phyloP scores from a whole-genome alignment of 1,140 invertebrate species.

The Octopus bimaculoides region DNA sequence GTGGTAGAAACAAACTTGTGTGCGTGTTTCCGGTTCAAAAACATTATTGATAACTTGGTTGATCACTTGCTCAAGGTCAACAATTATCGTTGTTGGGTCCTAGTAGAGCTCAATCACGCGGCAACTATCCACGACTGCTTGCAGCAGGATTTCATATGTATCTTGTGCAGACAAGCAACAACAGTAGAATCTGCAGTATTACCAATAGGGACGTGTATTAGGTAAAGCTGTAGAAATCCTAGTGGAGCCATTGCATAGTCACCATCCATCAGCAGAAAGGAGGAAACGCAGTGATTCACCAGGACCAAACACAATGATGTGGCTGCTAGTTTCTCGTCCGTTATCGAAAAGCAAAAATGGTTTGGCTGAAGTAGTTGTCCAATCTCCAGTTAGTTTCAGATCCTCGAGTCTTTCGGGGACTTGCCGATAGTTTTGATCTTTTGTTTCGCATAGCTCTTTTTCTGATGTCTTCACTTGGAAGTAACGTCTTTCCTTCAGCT shows the following conservation, averaged over 20 bases:
- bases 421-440: not conserved
- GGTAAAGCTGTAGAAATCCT: not conserved
- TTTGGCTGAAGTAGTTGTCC: constrained; percentile 16
- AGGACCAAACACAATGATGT: constrained; percentile 12
- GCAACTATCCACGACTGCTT: constrained; percentile 1
- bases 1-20: not conserved
- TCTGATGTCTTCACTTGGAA: not conserved
- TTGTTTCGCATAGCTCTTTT: not conserved
- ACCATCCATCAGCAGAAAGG: not conserved
- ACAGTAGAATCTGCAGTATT: constrained; percentile 2
- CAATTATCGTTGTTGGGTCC: not conserved
- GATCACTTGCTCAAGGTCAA: constrained; percentile 15
- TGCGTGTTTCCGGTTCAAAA: not conserved
- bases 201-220: constrained; percentile 5
- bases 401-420: constrained; percentile 12
- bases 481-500: not conserved
- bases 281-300: constrained; percentile 1
- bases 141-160: constrained; percentile 10
- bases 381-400: not conserved
- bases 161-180: constrained; percentile 16
- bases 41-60: not conserved
- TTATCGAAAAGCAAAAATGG: constrained; percentile 16
- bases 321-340: not conserved
- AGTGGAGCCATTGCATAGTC: not conserved
- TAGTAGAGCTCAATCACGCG: too few species aligned